phyloP scores from a whole-genome alignment of 2,797 vertebrate species.

The Sarcophilus harrisii region DNA sequence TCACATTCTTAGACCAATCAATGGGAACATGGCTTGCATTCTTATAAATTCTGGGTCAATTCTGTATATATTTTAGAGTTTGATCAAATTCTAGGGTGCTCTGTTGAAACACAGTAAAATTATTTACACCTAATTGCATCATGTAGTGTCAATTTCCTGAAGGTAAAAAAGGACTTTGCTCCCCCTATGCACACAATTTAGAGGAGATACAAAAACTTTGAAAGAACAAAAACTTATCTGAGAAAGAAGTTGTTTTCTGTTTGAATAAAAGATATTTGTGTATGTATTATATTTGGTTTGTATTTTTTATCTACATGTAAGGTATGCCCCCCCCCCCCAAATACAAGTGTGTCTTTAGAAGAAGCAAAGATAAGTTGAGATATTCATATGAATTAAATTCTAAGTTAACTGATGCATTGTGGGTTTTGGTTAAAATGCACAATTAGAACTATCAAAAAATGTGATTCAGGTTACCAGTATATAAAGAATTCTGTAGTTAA shows the following conservation, averaged over 20 bases:
- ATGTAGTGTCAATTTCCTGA: neutral
- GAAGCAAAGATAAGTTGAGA: slow-evolving; percentile 10
- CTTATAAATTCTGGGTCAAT: too few species aligned
- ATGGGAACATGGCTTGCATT: too few species aligned
- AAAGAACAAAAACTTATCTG: neutral
- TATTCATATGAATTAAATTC: neutral
- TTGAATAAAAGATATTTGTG: neutral
- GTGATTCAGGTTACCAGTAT: neutral
- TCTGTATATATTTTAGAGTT: too few species aligned
- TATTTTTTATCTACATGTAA: neutral
- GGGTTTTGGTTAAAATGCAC: slow-evolving; percentile 15
- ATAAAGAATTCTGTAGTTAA: neutral
- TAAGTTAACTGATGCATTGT: neutral
- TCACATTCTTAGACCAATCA: too few species aligned
- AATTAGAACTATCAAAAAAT: neutral
- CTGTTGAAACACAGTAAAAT: neutral
- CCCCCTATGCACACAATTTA: neutral
- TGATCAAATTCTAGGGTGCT: too few species aligned
- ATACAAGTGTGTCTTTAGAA: neutral
- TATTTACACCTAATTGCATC: neutral
- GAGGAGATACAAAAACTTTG: neutral
- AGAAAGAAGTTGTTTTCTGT: neutral
- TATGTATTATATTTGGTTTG: neutral
- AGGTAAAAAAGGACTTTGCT: neutral
- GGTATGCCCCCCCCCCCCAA: neutral